These are phyloP conservation scores for Conops quadrifasciatus DNA, from an alignment of 2,888 invertebrate species.

Conservation along the genomic window DNA sequence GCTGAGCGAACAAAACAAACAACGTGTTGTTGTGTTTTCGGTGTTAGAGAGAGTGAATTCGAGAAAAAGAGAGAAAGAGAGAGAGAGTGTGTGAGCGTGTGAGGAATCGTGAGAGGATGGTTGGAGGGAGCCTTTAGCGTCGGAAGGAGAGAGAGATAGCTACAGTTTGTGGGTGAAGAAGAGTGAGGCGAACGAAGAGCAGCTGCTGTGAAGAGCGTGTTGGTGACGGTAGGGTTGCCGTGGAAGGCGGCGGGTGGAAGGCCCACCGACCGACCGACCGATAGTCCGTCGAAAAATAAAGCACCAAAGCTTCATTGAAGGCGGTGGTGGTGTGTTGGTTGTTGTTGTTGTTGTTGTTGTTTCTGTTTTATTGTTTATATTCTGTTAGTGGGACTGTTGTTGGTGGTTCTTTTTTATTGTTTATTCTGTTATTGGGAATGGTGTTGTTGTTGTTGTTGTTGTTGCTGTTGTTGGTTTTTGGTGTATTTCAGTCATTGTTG, in stretches of 20 bases:
- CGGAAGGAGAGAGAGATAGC: too few species aligned
- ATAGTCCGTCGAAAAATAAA: constrained; percentile 31
- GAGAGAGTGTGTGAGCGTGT: background rate
- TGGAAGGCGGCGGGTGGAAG: background rate
- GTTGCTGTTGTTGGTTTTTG: background rate
- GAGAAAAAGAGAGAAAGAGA: too few species aligned
- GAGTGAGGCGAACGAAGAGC: too few species aligned
- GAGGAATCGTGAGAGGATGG: too few species aligned
- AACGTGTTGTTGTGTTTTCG: background rate
- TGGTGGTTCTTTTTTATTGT: constrained; percentile 8
- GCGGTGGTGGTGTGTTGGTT: constrained; percentile 40
- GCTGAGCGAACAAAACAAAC: constrained; percentile 36
- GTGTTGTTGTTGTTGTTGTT: constrained; percentile 6
- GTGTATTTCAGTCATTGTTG: constrained; percentile 33
- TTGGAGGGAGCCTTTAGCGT: too few species aligned
- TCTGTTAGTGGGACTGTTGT: background rate
- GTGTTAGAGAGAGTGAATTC: too few species aligned
- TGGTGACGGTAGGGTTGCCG: background rate
- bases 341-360: constrained; percentile 14
- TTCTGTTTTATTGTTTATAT: constrained; percentile 30
- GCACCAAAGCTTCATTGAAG: constrained; percentile 25
- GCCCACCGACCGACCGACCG: constrained; percentile 3
- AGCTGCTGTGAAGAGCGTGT: too few species aligned
- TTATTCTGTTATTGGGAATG: background rate
- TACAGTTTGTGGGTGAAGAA: too few species aligned